Conservation (phyloP, 2,113 vertebrate species). For the Uria lomvia region DNA sequence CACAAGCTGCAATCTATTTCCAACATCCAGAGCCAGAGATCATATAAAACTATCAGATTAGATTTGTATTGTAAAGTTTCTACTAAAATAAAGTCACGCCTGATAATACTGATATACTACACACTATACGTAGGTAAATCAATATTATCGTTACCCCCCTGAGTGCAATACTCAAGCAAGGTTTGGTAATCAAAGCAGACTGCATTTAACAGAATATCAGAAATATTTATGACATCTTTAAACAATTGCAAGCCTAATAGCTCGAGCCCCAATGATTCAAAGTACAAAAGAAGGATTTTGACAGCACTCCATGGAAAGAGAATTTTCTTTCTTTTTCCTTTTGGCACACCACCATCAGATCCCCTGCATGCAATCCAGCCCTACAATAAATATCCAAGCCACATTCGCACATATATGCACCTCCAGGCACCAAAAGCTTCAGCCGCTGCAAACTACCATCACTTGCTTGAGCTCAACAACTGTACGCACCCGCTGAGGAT, state of each 20-base stretch:
- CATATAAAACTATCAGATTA: slow-evolving; percentile 17
- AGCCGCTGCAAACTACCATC: neutral
- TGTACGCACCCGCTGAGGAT: neutral
- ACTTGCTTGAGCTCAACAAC: neutral
- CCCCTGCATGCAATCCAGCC: neutral
- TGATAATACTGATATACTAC: neutral
- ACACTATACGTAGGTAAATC: neutral
- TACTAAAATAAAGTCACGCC: slow-evolving; percentile 14
- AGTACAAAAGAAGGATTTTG: slow-evolving; percentile 4
- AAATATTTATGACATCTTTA: slow-evolving; percentile 52
- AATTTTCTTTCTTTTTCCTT: neutral
- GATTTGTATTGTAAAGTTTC: slow-evolving; percentile 18
- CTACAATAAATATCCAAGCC: neutral
- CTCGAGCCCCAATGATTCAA: neutral
- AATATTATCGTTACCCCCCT: neutral
- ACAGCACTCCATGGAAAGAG: neutral
- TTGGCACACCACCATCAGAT: neutral
- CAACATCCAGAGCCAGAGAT: slow-evolving; percentile 28
- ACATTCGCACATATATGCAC: neutral
- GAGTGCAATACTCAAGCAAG: neutral
- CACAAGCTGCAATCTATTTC: slow-evolving; percentile 1
- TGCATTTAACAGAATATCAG: neutral
- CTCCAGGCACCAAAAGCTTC: neutral
- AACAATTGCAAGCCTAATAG: neutral
- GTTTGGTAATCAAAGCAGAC: slow-evolving; percentile 2